These are phyloP conservation scores for Steinernema feltiae DNA, from an alignment of 1,140 invertebrate species.

Conservation along the genomic window DNA sequence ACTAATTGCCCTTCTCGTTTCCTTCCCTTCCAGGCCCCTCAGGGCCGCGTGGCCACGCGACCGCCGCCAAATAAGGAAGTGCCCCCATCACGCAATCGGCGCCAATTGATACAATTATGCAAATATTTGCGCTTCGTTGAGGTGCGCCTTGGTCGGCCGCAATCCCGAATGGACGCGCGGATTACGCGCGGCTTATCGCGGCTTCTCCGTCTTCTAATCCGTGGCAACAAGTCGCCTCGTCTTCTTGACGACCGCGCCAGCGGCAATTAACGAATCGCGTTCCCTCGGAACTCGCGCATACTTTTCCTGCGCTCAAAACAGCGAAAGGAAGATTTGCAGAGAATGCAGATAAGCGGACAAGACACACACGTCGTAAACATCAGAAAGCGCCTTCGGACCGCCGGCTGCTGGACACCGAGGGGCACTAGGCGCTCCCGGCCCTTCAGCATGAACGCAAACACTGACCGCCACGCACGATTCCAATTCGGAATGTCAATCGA, in stretches of 20 bases:
- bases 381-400: background rate
- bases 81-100: background rate
- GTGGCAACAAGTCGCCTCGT: background rate
- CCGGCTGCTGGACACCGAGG: background rate
- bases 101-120: slow-evolving; percentile 14
- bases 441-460: background rate
- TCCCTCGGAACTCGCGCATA: background rate
- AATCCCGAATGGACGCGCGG: background rate
- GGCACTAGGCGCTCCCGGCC: background rate
- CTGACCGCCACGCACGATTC: background rate
- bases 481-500: background rate
- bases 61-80: background rate
- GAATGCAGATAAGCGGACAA: background rate
- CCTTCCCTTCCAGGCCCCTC: background rate
- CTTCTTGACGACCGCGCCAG: background rate
- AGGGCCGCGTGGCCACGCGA: background rate
- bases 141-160: background rate
- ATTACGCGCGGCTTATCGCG: background rate
- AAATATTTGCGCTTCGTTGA: slow-evolving; percentile 1
- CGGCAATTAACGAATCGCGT: no score
- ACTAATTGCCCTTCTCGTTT: background rate
- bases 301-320: background rate
- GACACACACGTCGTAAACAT: background rate
- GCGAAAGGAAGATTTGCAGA: background rate
- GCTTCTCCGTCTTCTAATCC: no score